Conservation (phyloP, 2,797 vertebrate species). For the Anolis apletophallus region DNA sequence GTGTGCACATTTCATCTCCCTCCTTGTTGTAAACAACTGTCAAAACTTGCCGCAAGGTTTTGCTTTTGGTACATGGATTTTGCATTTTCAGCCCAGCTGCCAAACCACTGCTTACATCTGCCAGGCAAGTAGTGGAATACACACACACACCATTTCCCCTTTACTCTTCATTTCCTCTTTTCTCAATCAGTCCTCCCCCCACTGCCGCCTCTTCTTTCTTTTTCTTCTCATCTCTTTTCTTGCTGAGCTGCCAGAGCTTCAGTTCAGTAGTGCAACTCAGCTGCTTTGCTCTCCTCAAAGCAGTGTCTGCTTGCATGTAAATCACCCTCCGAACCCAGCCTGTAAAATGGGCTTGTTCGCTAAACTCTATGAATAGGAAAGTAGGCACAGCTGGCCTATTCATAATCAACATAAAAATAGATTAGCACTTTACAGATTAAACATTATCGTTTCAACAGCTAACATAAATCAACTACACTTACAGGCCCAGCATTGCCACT, state of each 20-base stretch:
- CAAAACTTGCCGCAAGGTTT: not conserved
- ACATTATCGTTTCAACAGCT: conserved; percentile 82
- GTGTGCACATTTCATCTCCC: not conserved
- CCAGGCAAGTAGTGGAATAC: not conserved
- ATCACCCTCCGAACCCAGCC: conserved; percentile 61
- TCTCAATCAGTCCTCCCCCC: conserved; percentile 10
- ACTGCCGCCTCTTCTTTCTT: not conserved
- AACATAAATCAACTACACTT: conserved; percentile 80
- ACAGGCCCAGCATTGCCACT: conserved; percentile 41
- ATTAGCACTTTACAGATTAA: conserved; percentile 85
- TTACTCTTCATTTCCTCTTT: conserved; percentile 29
- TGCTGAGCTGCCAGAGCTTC: conserved; percentile 30
- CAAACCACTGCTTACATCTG: conserved; percentile 8
- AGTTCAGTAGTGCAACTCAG: conserved; percentile 44
- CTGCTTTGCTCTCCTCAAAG: conserved; percentile 55
- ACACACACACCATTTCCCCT: not conserved
- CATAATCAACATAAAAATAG: conserved; percentile 86
- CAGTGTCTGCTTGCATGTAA: conserved; percentile 52
- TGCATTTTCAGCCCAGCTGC: conserved; percentile 9
- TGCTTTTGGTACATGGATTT: not conserved
- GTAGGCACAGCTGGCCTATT: conserved; percentile 84
- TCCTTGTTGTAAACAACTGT: not conserved
- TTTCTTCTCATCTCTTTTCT: not conserved
- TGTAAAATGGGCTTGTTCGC: conserved; percentile 75
- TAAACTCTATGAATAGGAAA: conserved; percentile 83